Base-by-base conservation (phyloP, 2,888 invertebrate genomes). In the Chouioia cunea region DNA sequence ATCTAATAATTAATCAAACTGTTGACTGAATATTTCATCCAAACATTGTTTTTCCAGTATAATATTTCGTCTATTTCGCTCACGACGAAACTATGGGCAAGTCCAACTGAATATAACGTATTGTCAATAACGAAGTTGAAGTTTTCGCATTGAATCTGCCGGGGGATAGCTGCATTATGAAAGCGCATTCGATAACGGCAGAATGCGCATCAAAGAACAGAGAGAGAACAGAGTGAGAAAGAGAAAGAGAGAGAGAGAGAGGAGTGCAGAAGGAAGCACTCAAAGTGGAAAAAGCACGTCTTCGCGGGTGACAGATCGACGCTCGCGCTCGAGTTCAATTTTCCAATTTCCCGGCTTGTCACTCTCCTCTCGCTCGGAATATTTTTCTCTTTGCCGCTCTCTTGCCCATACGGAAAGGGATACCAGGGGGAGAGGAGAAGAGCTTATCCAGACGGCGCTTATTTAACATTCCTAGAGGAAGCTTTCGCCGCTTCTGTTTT, bases 341-440 rank as follows among this genome's bases (percentile, higher is more conserved):
- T 81, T 80, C 82, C 82, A 82, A 83, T 83, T 82, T 83, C 81
- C 81, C 77, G 74, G 75, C 75, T 79, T 81, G 83, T 83, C 83
- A 82, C 80, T 81, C 80, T 77, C 58, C 75, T 75, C 69, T 77
- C 77, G 74, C 74, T 76, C 71, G 77, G 78, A 80, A 81, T 82
- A 82, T 83, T 79, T 75, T 74, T 67, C 71, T 69, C 76, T 70
- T 68, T 72, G 71, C 71, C 50, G 62, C 70, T 50, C 68, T 58
- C 63, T 36, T 2, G 47, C 47, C 47, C n/a, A 6, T 15, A 3
- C 18, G 6, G 22, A 15, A 23, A 1, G 14, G 15, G n/a, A 6
- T 18, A 44, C 36, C n/a, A 16, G 15, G 16, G 16, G 2, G 50
- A 4, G 16, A 50, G 16, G 50, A 22, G 10, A 10, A 16, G 52